Conservation (phyloP, 2,888 invertebrate genomes). For the Diplolepis rosae region DNA sequence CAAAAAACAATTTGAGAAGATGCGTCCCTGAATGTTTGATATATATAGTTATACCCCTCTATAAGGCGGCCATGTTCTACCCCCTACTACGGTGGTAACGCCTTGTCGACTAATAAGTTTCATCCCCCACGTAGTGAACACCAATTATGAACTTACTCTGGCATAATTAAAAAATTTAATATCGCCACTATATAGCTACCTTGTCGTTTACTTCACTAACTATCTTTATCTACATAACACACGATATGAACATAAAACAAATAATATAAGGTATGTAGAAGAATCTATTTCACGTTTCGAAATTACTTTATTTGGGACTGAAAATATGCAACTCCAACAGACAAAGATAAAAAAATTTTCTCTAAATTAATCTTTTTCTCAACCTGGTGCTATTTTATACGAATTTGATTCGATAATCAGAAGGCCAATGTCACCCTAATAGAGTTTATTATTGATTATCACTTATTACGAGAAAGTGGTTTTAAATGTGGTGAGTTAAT, state of each 20-base stretch:
- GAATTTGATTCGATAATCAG: too few relatives aligned
- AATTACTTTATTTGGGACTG: too few relatives aligned
- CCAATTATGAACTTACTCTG: slow-evolving; percentile 71
- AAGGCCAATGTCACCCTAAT: too few relatives aligned
- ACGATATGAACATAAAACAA: slow-evolving; percentile 3
- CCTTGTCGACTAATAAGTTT: slow-evolving; percentile 70
- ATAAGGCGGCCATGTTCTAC: slow-evolving; percentile 54
- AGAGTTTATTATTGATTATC: too few relatives aligned
- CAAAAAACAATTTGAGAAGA: too few relatives aligned
- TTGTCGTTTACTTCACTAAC: slow-evolving; percentile 2
- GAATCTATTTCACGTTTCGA: too few relatives aligned
- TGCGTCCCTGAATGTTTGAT: slow-evolving; percentile 58
- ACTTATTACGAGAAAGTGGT: too few relatives aligned
- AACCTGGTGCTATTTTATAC: too few relatives aligned
- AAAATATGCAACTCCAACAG: too few relatives aligned
- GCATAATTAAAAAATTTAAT: slow-evolving; percentile 70
- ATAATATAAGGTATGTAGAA: slow-evolving; percentile 5
- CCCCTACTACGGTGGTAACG: slow-evolving; percentile 42
- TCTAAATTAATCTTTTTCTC: too few relatives aligned
- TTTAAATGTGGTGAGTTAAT: too few relatives aligned
- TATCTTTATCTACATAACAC: slow-evolving; percentile 10
- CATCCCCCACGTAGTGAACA: slow-evolving; percentile 73
- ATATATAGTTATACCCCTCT: slow-evolving; percentile 54
- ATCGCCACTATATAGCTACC: slow-evolving; percentile 47
- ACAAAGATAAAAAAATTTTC: too few relatives aligned